Base-by-base conservation (phyloP, 2,888 invertebrate genomes). In the Trichogramma evanescens region DNA sequence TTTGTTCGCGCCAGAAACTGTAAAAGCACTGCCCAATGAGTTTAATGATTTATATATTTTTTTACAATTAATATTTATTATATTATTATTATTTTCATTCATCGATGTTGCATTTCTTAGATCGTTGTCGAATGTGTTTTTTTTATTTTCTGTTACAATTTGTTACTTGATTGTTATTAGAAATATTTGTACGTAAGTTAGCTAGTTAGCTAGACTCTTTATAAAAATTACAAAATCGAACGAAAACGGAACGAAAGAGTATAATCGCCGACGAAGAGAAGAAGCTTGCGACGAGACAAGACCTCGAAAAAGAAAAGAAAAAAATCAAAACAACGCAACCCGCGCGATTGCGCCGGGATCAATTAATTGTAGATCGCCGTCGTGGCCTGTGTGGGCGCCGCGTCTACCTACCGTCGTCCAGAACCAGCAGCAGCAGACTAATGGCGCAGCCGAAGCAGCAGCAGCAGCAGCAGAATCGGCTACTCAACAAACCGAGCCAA, bases 311-410 rank as follows among this genome's bases (percentile, higher is more conserved):
- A 44, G 39, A 54, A 42, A 54, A 44, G n/a, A 40, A 52, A 13
- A 49, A 45, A 54, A 50, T n/a, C 9, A 42, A 52, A 26, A 26
- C 26, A 26, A 26, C 26, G 26, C 26, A 26, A 26, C 26, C 26
- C 26, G 26, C 26, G 50, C 26, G 7, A 9, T 50, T 2, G 26
- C 26, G 26, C 26, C 26, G 26, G 26, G 26, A 2, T 1, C 26
- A 41, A 69, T 71, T 73, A 68, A 79, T 79, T 80, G 71, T 80
- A 84, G 83, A 83, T 82, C 81, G 72, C 82, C 82, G 70, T 83
- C 82, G 72, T 83, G 83, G 82, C 82, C 83, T 72, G 81, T 82
- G 71, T 81, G 83, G 82, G 80, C 79, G 64, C 80, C 81, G 66
- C 79, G 79, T 63, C 75, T 79, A 63, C 76, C 75, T 65, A 76